Percentiles rank a stretch among this genome's conserved stretches.
phyloP scores from a whole-genome alignment of 2,888 invertebrate genomes.

The Phortica magna region DNA sequence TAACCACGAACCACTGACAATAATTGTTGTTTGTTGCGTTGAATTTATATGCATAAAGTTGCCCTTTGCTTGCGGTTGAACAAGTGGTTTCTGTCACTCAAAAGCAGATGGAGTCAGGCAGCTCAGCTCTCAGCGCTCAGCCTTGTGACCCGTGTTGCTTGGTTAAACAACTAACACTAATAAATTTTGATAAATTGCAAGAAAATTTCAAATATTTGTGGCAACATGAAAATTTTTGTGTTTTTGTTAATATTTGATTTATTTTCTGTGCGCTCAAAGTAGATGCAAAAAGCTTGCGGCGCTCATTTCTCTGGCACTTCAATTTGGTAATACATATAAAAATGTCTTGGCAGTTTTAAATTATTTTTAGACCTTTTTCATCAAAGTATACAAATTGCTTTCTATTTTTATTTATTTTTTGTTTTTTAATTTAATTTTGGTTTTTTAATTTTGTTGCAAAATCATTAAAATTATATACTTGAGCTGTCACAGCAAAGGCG shows the following conservation, averaged over 20 bases:
- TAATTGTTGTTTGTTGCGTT: neutral
- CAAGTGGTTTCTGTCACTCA: constrained; percentile 1
- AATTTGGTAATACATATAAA: no score
- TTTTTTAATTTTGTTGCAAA: neutral
- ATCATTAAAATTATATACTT: neutral
- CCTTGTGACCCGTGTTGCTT: neutral
- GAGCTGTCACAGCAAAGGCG: neutral
- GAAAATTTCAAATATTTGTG: neutral
- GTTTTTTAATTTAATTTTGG: neutral
- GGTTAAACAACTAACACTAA: constrained; percentile 2
- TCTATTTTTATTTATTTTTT: neutral
- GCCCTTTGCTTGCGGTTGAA: neutral
- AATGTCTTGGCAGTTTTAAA: no score
- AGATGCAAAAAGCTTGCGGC: neutral
- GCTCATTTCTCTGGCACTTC: no score
- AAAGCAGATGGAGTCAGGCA: neutral
- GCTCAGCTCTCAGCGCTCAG: neutral
- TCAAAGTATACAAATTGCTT: no score
- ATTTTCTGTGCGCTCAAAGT: neutral
- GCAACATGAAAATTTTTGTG: neutral
- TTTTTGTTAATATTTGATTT: neutral
- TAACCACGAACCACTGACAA: constrained; percentile 4
- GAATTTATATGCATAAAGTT: constrained; percentile 18
- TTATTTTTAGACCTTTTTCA: no score
- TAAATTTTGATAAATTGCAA: neutral